Conservation (phyloP, 2,797 vertebrate genomes). For the Dipus sagitta region DNA sequence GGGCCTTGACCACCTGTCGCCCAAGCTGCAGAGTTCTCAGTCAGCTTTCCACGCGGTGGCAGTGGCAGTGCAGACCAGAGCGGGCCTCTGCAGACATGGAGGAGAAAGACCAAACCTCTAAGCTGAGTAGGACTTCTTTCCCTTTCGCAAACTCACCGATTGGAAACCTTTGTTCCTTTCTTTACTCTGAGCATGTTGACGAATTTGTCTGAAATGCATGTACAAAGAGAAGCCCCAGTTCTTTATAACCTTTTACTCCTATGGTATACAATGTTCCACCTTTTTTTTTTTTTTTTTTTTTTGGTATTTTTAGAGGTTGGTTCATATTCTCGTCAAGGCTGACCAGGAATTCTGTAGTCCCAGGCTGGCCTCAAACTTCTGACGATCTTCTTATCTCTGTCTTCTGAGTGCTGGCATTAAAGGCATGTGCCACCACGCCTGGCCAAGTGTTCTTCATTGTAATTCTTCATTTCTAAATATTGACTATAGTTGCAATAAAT, state of each 20-base stretch:
- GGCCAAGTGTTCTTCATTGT: not conserved
- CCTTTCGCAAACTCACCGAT: not conserved
- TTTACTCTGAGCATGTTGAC: not conserved
- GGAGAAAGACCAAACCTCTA: no score
- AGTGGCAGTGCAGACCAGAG: no score
- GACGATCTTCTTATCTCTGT: no score
- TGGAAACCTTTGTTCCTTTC: not conserved
- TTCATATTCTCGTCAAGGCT: no score
- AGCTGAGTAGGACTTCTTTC: not conserved
- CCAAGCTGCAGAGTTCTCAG: not conserved
- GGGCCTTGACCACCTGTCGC: no score
- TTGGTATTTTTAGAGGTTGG: no score
- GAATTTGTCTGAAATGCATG: not conserved
- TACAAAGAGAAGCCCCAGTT: not conserved
- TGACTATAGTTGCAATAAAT: not conserved
- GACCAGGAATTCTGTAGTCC: no score
- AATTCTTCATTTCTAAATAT: not conserved
- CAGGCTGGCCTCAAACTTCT: no score
- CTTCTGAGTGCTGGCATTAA: no score
- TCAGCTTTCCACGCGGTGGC: fast-evolving
- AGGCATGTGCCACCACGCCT: no score
- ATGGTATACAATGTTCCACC: no score
- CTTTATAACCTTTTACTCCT: not conserved
- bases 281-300: no score
- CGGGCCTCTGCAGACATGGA: not conserved